phyloP scores from a whole-genome alignment of 2,888 invertebrate genomes.

The Ophioninae sp. region DNA sequence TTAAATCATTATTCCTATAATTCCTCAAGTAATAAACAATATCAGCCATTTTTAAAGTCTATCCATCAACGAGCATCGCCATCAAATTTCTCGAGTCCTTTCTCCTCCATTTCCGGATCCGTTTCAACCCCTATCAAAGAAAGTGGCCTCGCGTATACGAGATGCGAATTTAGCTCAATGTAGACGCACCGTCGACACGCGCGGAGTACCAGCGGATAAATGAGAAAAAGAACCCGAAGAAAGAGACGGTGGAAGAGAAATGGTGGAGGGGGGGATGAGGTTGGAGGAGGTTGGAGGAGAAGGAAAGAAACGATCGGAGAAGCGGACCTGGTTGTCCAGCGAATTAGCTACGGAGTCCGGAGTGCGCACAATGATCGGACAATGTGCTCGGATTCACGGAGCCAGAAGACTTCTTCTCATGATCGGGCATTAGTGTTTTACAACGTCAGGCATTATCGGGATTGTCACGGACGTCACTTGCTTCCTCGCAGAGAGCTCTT shows the following conservation, averaged over 20 bases:
- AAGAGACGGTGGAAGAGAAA: not conserved
- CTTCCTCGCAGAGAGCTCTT: constrained; percentile 50
- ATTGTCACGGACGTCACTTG: constrained; percentile 77
- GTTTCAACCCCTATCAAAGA: constrained; percentile 29
- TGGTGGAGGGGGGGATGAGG: constrained; percentile 2
- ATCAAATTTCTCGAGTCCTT: constrained; percentile 5
- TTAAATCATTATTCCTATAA: not conserved
- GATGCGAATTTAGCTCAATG: not conserved
- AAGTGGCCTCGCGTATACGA: not conserved
- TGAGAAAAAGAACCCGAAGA: constrained; percentile 4
- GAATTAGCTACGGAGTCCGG: constrained; percentile 71
- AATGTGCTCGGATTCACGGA: constrained; percentile 65
- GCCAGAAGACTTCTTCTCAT: constrained; percentile 72
- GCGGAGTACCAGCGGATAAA: constrained; percentile 26
- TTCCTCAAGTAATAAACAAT: no score
- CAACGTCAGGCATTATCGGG: constrained; percentile 72
- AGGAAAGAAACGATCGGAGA: constrained; percentile 41
- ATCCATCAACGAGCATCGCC: not conserved
- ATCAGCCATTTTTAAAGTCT: not conserved
- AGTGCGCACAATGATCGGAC: constrained; percentile 67
- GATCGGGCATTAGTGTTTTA: constrained; percentile 80
- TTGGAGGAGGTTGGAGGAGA: not conserved
- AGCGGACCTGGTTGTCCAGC: constrained; percentile 62
- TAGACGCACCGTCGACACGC: constrained; percentile 16
- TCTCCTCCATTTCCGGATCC: not conserved